Evolutionary conservation across 2,888 invertebrate genomes (phyloP).

Genomic region (Amorpha juglandis): DNA sequence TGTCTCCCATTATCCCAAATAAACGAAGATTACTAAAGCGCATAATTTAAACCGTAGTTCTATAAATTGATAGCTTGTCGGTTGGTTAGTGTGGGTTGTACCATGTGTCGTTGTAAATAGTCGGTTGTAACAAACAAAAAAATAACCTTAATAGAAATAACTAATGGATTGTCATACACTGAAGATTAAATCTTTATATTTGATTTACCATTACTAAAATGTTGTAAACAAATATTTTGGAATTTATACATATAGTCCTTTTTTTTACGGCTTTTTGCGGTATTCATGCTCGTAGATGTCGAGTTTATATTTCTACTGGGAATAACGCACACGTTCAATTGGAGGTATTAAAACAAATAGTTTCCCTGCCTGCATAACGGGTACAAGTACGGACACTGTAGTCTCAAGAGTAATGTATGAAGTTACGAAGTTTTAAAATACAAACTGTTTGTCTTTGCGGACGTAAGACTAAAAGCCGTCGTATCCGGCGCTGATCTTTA

Average conservation of each 20-base stretch:
- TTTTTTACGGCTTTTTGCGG: neutral
- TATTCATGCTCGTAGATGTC: neutral
- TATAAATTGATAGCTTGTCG: no score
- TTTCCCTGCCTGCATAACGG: neutral
- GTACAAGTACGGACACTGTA: constrained; percentile 8
- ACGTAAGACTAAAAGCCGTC: neutral
- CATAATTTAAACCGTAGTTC: no score
- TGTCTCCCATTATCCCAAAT: no score
- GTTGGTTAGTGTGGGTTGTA: no score
- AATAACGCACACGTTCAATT: neutral
- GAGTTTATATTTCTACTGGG: neutral
- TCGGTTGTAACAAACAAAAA: no score
- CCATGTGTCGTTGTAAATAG: no score
- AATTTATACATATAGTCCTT: neutral
- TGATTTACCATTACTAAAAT: neutral
- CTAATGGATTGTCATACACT: no score
- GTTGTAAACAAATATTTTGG: neutral
- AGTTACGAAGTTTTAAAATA: constrained; percentile 11
- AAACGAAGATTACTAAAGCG: no score
- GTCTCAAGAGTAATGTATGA: constrained; percentile 3
- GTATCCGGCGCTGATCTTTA: constrained; percentile 21
- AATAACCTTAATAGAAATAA: no score
- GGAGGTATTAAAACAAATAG: neutral
- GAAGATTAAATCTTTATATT: neutral
- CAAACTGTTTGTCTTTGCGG: constrained; percentile 22